Conservation (phyloP, 1,140 invertebrate species). For the Magallana ariakensis region DNA sequence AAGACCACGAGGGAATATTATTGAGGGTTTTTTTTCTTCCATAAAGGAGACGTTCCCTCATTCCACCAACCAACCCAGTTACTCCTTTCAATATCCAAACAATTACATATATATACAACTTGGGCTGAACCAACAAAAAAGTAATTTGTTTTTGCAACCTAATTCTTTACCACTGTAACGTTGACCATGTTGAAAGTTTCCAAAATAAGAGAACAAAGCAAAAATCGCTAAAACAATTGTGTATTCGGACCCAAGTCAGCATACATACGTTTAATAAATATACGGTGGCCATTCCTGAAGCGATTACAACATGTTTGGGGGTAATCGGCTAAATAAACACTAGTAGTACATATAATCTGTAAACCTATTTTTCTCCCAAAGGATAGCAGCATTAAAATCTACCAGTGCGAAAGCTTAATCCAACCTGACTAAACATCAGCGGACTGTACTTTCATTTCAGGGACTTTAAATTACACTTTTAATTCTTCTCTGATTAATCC, state of each 20-base stretch:
- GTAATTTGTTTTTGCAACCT: too few species aligned
- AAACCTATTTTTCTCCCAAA: conserved; percentile 24
- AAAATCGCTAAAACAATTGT: neutral
- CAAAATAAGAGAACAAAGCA: neutral
- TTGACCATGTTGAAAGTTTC: neutral
- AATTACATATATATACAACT: too few species aligned
- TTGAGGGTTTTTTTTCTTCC: too few species aligned
- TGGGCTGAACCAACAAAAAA: too few species aligned
- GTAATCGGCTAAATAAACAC: conserved; percentile 38
- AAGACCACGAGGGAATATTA: too few species aligned
- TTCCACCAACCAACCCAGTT: too few species aligned
- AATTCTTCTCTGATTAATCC: conserved; percentile 11
- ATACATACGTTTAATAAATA: neutral
- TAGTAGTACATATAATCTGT: conserved; percentile 17
- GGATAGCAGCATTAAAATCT: neutral
- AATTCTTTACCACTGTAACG: too few species aligned
- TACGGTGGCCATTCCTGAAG: neutral
- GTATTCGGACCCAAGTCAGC: neutral
- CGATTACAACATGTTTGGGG: conserved; percentile 16
- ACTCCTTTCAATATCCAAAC: too few species aligned
- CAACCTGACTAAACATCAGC: conserved; percentile 34
- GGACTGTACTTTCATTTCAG: conserved; percentile 11
- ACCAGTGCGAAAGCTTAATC: conserved; percentile 13
- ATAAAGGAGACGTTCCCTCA: too few species aligned
- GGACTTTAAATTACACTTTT: neutral